Evolutionary conservation across 2,113 vertebrate species (phyloP).

Genomic region (Gymnobelideus leadbeateri): DNA sequence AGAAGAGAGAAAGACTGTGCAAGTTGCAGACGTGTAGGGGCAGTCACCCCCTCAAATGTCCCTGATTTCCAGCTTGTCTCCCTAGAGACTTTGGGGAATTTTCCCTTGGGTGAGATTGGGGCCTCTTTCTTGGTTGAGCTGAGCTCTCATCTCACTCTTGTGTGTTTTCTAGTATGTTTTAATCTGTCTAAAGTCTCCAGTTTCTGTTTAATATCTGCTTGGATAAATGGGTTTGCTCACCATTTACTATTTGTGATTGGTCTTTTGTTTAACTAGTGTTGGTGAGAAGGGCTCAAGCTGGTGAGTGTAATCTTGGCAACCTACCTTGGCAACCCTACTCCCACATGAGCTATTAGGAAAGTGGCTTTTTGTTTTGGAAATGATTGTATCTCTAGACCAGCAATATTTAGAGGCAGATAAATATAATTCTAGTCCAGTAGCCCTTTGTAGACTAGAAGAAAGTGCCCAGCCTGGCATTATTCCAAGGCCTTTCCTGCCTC

Average conservation of each 20-base stretch:
- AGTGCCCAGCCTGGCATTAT: background rate
- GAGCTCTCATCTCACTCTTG: background rate
- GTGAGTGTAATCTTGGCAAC: background rate
- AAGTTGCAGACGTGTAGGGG: background rate
- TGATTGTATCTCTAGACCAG: background rate
- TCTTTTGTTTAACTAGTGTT: background rate
- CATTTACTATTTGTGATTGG: background rate
- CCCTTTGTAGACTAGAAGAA: background rate
- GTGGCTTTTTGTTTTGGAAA: background rate
- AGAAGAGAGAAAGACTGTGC: background rate
- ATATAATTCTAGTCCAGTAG: background rate
- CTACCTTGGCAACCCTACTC: background rate
- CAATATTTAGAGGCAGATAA: background rate
- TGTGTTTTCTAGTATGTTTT: background rate
- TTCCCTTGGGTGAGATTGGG: background rate
- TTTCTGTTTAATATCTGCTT: background rate
- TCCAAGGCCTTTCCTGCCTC: background rate
- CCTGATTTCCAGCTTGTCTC: background rate
- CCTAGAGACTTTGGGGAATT: background rate
- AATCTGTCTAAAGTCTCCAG: background rate
- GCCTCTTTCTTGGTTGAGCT: background rate
- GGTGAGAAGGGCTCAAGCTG: background rate
- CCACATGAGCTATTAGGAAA: background rate
- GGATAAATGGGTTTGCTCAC: slow-evolving; percentile 1
- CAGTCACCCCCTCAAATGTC: background rate